phyloP scores from a whole-genome alignment of 2,113 vertebrate genomes.

The Hippocampus comes region DNA sequence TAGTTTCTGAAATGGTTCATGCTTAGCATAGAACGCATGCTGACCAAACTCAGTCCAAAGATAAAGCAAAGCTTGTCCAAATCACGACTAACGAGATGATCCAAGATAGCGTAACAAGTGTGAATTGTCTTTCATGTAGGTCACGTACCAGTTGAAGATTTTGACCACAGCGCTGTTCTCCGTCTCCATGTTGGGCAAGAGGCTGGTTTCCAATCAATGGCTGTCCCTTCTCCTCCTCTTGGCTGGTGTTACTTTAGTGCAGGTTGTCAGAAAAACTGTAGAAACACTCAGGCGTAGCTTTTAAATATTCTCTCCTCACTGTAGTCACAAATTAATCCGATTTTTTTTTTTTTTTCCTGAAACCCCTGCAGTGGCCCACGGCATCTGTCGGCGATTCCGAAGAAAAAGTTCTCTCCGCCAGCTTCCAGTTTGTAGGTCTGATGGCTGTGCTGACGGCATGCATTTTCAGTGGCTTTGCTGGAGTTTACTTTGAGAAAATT shows the following conservation, averaged over 20 bases:
- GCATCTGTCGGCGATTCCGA: slow-evolving; percentile 64
- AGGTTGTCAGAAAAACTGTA: slow-evolving; percentile 72
- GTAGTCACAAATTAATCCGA: too few relatives aligned
- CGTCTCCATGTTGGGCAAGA: slow-evolving; percentile 89
- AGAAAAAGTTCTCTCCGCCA: slow-evolving; percentile 74
- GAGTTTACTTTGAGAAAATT: slow-evolving; percentile 98
- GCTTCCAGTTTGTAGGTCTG: slow-evolving; percentile 86
- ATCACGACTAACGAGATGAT: background rate
- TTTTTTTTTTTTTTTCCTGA: background rate
- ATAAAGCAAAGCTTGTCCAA: background rate
- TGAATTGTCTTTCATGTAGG: slow-evolving; percentile 65
- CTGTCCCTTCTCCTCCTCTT: slow-evolving; percentile 87
- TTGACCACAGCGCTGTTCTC: slow-evolving; percentile 96
- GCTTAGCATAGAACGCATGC: background rate
- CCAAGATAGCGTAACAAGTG: background rate
- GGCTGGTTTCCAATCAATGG: slow-evolving; percentile 87
- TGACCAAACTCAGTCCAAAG: background rate
- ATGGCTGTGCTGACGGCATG: slow-evolving; percentile 89
- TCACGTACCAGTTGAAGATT: slow-evolving; percentile 97
- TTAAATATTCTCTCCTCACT: too few relatives aligned
- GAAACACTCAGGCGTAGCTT: background rate
- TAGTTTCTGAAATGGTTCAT: too few relatives aligned
- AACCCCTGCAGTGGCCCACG: slow-evolving; percentile 82
- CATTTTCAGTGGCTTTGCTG: slow-evolving; percentile 94
- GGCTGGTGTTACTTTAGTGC: slow-evolving; percentile 88